Base-by-base conservation (phyloP, 2,797 vertebrate species). In the Dendrocincla fuliginosa region DNA sequence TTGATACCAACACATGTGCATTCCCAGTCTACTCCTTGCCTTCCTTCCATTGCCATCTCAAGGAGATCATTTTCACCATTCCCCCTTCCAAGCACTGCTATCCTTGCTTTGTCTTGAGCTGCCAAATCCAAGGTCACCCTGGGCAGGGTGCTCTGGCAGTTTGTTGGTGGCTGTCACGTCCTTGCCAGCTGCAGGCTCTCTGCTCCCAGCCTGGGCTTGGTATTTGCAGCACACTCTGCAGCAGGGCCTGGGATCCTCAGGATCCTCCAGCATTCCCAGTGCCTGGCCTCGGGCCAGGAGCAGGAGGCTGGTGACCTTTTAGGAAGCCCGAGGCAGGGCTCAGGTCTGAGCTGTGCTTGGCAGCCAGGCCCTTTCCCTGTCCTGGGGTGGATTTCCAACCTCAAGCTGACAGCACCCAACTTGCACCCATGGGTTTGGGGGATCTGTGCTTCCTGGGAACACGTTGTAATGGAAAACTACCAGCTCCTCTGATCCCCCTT, bases 1-100 rank as follows among this genome's bases (percentile, higher is more conserved):
- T 4, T 6, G 35, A 35, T 13, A 19, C 7, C 32, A 32, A 39
- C 37, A 73, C 2, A 1, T 0, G 0, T 22, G 25, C n/a, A 17
- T 32, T 76, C 44, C 55, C 68, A 47, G 42, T 22, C 23, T 70
- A 28, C 37, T 50, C 56, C 44, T 44, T 46, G 30, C 44, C 73
- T 64, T 52, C 68, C 55, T 82, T 55, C 49, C 39, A 10, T 4
- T 63, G 73, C 68, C 13, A 20, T 11, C 53, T 49, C 8, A 37
- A 37, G 1, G 3, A 82, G 71, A 41, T 46, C 11, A 17, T 57
- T 69, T 67, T 41, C 35, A 24, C 14, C 6, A 8, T 35, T 53
- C 24, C 14, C 30, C 18, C 3, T 46, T 53, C 42, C 25, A 28
- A 70, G 69, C 39, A 13, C 81, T 50, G 73, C 87, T 39, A 16